Base-by-base conservation (phyloP, 1,140 invertebrate species). In the Apolygus lucorum region DNA sequence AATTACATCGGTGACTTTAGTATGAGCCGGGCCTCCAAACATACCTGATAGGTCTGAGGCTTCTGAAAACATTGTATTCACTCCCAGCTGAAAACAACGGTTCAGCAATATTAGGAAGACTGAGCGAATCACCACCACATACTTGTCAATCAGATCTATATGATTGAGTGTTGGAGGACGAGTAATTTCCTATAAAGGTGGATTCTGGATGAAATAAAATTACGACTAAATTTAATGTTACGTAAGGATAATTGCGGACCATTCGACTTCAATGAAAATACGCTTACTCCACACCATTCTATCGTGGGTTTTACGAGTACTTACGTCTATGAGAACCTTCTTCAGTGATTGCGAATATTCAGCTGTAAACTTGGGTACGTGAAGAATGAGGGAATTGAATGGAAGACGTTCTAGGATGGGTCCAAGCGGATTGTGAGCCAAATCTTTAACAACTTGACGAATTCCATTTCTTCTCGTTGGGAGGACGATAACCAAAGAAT, bases 301-400 rank as follows among this genome's bases (percentile, higher is more conserved):
- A n/a, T n/a, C n/a, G n/a, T n/a, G n/a, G n/a, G n/a, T n/a, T n/a
- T n/a, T n/a, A n/a, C 8, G 34, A 59, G 54, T 65, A 78, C 82
- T 84, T 79, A 89, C 84, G 63, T 78, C 75, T 67, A 79, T 76
- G 1, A 93, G 75, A 1, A 82, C 74, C 1, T 79, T 72, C 17
- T 82, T 84, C 62, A 93, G 74, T 52, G 85, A 82, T n/a, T 87
- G 74, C 73, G 84, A 84, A 1, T 83, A 86, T 59, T 85, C 80
- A 1, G 91, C 82, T 67, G 79, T 86, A 73, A 93, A 92, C 72
- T 85, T 83, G 0, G 91, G 91, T 64, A 93, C 73, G 68, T 81
- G 81, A 2, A 91, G 81, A 66, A 86, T 79, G 0, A 91, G 80
- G 75, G 88, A 84, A 0, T 76, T 81, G 1, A 77, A 72, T 17